Base-by-base conservation (phyloP, 2,888 invertebrate species). In the Odontocolon sp. region DNA sequence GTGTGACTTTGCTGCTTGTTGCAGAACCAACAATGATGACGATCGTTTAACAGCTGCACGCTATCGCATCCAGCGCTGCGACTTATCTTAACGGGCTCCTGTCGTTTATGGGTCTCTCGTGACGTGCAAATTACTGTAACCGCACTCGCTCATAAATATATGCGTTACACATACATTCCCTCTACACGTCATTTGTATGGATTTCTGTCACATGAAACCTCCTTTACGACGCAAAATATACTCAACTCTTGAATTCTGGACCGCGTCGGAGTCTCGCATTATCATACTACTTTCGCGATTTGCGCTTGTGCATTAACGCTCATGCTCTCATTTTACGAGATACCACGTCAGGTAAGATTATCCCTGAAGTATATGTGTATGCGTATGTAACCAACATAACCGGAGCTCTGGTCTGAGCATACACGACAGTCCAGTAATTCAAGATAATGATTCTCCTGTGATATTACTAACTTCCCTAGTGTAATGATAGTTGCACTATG, bases 21-120 rank as follows among this genome's bases (percentile, higher is more conserved):
- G n/a, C n/a, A n/a, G n/a, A n/a, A n/a, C n/a, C 33, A 38, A 28
- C 63, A 47, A 57, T 50, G 23, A 50, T 59, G 61, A 61, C 66
- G 45, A 54, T 66, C 38, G 40, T 67, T 78, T 67, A 78, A 78
- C 78, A 63, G 70, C 68, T 61, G 68, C 72, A 42, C 63, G 71
- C 71, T 63, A 78, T 78, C 78, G 71, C 76, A 64, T 77, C 45
- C 69, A 40, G 71, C 76, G 57, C 42, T 40, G 50, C 9, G 67
- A 75, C 75, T 78, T 78, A 78, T 78, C 78, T 78, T 71, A 71
- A 76, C 76, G 76, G 68, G 40, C n/a, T 23, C 56, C 71, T 40
- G 63, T 67, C 76, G 71, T 78, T 78, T 78, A 76, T 78, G 71
- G 76, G 45, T 47, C 45, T 42, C 76, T 71, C 78, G 76, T 71